These are phyloP conservation scores for Lates calcarifer DNA, from an alignment of 2,113 vertebrate species.

Conservation along the genomic window DNA sequence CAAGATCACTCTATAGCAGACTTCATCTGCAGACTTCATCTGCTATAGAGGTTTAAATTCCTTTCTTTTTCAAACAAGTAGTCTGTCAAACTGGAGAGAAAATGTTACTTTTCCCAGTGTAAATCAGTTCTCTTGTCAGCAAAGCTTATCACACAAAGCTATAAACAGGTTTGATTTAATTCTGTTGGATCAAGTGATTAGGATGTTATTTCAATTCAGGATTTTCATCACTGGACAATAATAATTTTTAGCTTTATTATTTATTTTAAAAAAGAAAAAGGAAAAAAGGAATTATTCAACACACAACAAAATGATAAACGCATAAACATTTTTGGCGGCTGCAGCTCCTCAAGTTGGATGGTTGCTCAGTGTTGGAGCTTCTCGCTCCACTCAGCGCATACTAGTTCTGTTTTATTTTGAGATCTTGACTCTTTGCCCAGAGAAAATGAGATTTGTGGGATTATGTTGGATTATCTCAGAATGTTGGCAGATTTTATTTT, in stretches of 20 bases:
- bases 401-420: neutral
- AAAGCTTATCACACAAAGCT: too few species aligned
- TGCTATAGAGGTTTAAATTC: neutral
- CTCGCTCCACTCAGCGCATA: neutral
- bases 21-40: too few species aligned
- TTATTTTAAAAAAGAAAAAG: neutral
- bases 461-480: slow-evolving; percentile 34
- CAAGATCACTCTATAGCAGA: neutral
- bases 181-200: too few species aligned
- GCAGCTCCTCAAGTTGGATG: neutral
- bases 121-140: too few species aligned
- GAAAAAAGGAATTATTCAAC: too few species aligned
- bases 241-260: neutral
- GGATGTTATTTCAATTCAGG: too few species aligned
- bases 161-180: too few species aligned
- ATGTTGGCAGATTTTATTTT: neutral
- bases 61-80: too few species aligned
- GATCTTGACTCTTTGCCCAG: slow-evolving; percentile 14
- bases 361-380: neutral
- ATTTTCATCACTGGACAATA: neutral
- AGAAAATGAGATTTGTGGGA: slow-evolving; percentile 43
- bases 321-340: neutral
- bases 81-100: too few species aligned
- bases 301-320: neutral
- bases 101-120: too few species aligned